Evolutionary conservation across 92 coral and sea anemone species (phyloP).

Genomic region (Parazoanthus atlanticus): DNA sequence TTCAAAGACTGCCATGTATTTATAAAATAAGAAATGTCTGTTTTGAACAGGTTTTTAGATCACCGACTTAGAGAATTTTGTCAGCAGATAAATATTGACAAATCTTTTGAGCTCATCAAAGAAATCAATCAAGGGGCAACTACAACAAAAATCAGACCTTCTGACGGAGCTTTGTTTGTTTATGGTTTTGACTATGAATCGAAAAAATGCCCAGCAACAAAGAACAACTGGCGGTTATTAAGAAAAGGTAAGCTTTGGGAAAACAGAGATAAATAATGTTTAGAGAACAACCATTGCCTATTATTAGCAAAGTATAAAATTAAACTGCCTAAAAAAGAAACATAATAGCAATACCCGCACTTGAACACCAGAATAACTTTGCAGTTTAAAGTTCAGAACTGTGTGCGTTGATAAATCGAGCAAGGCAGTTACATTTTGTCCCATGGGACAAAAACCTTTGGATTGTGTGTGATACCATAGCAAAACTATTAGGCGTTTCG

Average conservation of each 20-base stretch:
- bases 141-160: slow-evolving; percentile 12
- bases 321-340: not conserved
- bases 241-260: not conserved
- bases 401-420: too few species aligned
- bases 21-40: not conserved
- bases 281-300: not conserved
- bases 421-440: not conserved
- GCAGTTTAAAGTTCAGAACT: not conserved
- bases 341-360: not conserved
- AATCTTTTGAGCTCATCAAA: not conserved
- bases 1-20: not conserved
- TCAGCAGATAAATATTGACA: slow-evolving; percentile 12
- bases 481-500: not conserved
- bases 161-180: slow-evolving; percentile 5
- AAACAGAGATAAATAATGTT: not conserved
- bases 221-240: not conserved
- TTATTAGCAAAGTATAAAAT: not conserved
- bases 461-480: not conserved
- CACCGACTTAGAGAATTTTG: not conserved
- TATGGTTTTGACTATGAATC: not conserved
- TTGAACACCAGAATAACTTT: not conserved
- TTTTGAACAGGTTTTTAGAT: not conserved
- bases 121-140: not conserved
- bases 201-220: not conserved
- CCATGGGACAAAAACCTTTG: not conserved